These are phyloP conservation scores for Hymenopus coronatus DNA, from an alignment of 2,888 invertebrate species.

Conservation along the genomic window DNA sequence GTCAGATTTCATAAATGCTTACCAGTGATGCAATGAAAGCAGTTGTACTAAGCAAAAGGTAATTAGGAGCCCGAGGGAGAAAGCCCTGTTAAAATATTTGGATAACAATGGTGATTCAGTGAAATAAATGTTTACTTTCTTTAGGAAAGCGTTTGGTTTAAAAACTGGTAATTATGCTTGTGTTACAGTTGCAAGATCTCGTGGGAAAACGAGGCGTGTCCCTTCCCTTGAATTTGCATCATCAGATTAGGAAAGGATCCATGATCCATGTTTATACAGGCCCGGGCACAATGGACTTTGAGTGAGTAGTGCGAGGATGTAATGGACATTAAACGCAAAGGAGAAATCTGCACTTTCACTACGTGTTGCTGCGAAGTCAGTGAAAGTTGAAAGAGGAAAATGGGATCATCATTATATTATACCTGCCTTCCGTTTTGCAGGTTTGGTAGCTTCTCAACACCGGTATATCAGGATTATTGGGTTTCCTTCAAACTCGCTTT, in stretches of 20 bases:
- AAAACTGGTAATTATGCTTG: too few species aligned
- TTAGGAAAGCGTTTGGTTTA: neutral
- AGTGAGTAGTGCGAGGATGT: neutral
- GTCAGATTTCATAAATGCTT: too few species aligned
- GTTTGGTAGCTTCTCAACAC: neutral
- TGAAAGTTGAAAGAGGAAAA: neutral
- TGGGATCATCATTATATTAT: neutral
- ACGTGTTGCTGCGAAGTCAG: neutral
- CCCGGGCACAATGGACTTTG: too few species aligned
- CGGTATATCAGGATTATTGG: neutral
- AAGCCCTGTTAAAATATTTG: too few species aligned
- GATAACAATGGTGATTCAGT: too few species aligned
- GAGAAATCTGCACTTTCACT: neutral
- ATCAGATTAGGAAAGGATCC: neutral
- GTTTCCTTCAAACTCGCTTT: neutral
- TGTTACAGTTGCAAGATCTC: neutral
- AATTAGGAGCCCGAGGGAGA: too few species aligned
- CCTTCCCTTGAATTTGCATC: neutral
- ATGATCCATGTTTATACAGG: neutral
- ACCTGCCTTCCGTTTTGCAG: neutral
- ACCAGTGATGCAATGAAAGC: too few species aligned
- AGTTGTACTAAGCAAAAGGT: too few species aligned
- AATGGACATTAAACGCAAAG: neutral
- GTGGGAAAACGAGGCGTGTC: neutral
- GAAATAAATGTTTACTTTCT: neutral